A percentile compares a stretch with the other conserved stretches of the same genome.
Conservation (phyloP, 37 sponge, comb jelly and placozoan genomes). For the Geodia barretti region DNA sequence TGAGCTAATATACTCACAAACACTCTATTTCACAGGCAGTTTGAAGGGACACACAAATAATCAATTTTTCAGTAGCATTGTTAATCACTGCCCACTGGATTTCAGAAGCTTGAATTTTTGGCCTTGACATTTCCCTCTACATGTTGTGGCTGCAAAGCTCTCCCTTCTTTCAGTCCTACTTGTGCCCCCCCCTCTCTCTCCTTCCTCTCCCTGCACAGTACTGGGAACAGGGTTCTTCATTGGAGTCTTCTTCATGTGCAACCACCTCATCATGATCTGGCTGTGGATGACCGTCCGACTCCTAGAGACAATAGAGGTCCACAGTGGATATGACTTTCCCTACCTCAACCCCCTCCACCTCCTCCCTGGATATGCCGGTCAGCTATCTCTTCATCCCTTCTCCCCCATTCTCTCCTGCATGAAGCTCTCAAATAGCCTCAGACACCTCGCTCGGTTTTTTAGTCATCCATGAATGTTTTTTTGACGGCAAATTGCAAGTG, state of each 20-base stretch:
- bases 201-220: conserved; percentile 38
- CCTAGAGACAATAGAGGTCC: conserved; percentile 89
- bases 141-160: background rate
- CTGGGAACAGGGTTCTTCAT: conserved; percentile 82
- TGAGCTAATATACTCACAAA: too few relatives aligned
- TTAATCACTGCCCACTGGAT: too few relatives aligned
- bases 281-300: conserved; percentile 76
- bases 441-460: too few relatives aligned
- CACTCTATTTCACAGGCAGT: too few relatives aligned
- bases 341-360: conserved; percentile 88
- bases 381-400: background rate
- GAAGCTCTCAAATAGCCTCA: background rate
- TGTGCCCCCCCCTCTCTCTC: background rate
- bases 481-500: background rate
- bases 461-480: too few relatives aligned
- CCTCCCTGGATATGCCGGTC: conserved; percentile 87
- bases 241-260: conserved; percentile 62
- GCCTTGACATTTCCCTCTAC: too few relatives aligned
- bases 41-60: too few relatives aligned
- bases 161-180: background rate
- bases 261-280: conserved; percentile 82
- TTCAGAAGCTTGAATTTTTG: too few relatives aligned
- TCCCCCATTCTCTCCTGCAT: background rate
- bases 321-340: conserved; percentile 88
- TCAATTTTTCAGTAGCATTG: too few relatives aligned